Evolutionary conservation across 53 echinoderm and acorn worm genomes (phyloP), one percentile per base, ranked within the genome.

Genomic region (Crossaster papposus): DNA sequence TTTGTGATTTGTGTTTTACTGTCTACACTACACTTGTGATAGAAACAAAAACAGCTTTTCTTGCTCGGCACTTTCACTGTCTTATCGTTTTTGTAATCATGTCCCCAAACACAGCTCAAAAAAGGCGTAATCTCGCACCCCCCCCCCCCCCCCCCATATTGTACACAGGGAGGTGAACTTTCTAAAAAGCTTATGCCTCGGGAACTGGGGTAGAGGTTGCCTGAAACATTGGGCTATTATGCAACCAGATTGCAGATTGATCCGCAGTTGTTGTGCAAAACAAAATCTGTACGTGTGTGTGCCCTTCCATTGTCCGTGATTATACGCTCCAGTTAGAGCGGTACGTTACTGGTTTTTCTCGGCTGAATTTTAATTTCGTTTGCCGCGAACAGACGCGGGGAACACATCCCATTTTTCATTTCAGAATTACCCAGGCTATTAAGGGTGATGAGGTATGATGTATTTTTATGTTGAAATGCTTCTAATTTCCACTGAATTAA

Each of bases 321-420:
- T 68, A 68, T 68, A 68, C 68, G 68, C 68, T 68, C 68, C 68
- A 68, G 68, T 58, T 58, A 58, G 58, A 58, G 2, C 58, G 12
- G 28, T 12, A 68, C 28, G 68, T 68, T 28, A 68, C 58, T 9
- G 44, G 44, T 58, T 20, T n/a, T 20, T 58, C 58, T 18, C 58
- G 22, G 58, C 17, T 18, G 22, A 2, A 17, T 58, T 18, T 58
- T 58, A 14, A 20, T 58, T 58, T 11, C 58, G 17, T 58, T 58
- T 58, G 3, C 7, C 58, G 44, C 44, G 44, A 58, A 20, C 58
- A 58, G 58, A 58, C 58, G 22, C 2, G 58, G n/a, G 58, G 58
- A 18, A 20, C 22, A 17, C 58, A 20, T 44, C 44, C 58, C 58
- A 58, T 17, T 58, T 20, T 15, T 2, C 58, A 58, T 58, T 18